Base-by-base conservation (phyloP, 2,113 vertebrate species). In the Psophia crepitans region DNA sequence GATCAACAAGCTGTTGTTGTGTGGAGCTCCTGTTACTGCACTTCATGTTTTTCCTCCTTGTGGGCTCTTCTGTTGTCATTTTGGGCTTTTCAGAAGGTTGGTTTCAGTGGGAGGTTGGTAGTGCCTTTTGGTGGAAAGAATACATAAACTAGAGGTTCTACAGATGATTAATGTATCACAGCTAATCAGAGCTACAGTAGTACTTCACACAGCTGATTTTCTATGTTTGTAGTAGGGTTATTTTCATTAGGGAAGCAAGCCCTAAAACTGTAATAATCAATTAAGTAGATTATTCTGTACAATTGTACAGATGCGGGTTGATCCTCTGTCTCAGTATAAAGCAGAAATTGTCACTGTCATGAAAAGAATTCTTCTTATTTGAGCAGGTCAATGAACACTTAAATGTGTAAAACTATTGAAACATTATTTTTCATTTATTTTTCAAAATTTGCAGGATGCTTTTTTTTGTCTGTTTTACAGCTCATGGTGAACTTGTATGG, bases 181-280 rank as follows among this genome's bases (percentile, higher is more conserved):
- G 74, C 70, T 93, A 63, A 87, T 91, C 75, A 82, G 89, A 77
- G 23, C 57, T 85, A 43, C 51, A 24, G 69, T 44, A 60, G 37
- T 85, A 46, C n/a, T 64, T 86, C 66, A 60, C 22, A 49, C 30
- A 43, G 82, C 51, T 78, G 87, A 75, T 89, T 53, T 43, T 19
- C 41, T 77, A 2, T 87, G 44, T 87, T 84, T 92, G 44, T 32
- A 58, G 70, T 64, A 73, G 41, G 43, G 35, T 91, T 94, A 48
- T 94, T 93, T 95, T 91, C 57, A 41, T 82, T 66, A 77, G 74
- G 60, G 69, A 75, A 90, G 35, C 39, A 88, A 95, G 35, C n/a
- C n/a, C 35, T 73, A 68, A 44, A 79, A 21, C 70, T 60, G 4
- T 57, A 78, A 64, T 68, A 91, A 71, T 73, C 30, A 83, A 12